These are phyloP conservation scores for Shinisaurus crocodilurus DNA, from an alignment of 2,113 vertebrate genomes.

Conservation along the genomic window DNA sequence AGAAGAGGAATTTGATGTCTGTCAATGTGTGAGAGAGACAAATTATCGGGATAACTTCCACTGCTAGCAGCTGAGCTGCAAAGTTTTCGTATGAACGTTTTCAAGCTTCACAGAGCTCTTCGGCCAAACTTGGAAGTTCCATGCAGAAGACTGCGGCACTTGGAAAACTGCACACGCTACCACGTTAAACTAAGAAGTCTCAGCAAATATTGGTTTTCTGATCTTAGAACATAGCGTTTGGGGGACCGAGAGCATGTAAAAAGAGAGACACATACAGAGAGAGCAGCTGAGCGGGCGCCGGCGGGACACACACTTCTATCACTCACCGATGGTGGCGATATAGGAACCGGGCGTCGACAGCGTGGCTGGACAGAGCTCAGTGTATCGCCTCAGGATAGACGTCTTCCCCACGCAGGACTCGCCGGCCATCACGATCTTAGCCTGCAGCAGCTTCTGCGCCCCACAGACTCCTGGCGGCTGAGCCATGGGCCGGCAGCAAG, in stretches of 20 bases:
- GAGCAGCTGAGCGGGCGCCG: not conserved
- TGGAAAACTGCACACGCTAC: not conserved
- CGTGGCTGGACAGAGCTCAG: slow-evolving; percentile 41
- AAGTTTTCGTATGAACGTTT: not conserved
- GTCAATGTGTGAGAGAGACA: not conserved
- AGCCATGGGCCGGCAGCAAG: not conserved
- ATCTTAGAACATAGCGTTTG: not conserved
- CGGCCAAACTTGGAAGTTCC: not conserved
- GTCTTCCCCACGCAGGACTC: slow-evolving; percentile 76
- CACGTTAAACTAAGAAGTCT: too few species aligned
- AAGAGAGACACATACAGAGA: too few species aligned
- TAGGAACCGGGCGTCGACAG: slow-evolving; percentile 39
- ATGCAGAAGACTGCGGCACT: not conserved
- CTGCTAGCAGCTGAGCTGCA: not conserved
- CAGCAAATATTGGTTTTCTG: not conserved
- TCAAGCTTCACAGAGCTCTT: not conserved
- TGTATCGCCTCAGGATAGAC: slow-evolving; percentile 70
- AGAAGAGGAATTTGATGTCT: not conserved
- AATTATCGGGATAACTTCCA: not conserved
- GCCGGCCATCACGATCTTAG: slow-evolving; percentile 75
- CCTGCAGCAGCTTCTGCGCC: slow-evolving; percentile 33
- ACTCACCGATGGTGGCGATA: slow-evolving; percentile 76
- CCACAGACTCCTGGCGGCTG: not conserved
- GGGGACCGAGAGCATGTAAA: not conserved
- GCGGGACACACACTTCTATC: not conserved